phyloP scores from a whole-genome alignment of 2,888 invertebrate genomes.

The Brachyopa scutellaris region DNA sequence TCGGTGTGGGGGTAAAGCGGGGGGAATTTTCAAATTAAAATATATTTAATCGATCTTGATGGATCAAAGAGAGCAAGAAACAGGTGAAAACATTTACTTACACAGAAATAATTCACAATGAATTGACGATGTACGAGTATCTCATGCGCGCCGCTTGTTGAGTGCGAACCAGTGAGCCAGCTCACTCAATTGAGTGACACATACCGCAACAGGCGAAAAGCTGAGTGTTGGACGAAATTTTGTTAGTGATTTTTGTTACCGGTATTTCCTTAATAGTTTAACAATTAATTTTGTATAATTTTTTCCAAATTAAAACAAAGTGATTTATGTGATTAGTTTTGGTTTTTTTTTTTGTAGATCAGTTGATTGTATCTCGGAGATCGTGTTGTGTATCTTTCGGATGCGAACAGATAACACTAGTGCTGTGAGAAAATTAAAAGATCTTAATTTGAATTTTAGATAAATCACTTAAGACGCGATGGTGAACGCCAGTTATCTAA shows the following conservation, averaged over 20 bases:
- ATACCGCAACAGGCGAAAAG: constrained; percentile 13
- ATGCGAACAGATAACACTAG: constrained; percentile 40
- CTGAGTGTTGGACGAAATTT: background rate
- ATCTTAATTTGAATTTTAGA: constrained; percentile 32
- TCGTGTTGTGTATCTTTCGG: constrained; percentile 12
- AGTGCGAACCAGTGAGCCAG: constrained; percentile 5
- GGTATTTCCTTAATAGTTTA: background rate
- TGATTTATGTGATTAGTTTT: constrained; percentile 6
- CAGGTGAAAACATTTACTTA: constrained; percentile 60
- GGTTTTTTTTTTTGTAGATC: constrained; percentile 6
- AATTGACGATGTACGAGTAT: constrained; percentile 23
- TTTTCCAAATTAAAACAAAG: background rate
- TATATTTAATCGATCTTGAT: constrained; percentile 56
- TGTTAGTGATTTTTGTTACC: background rate
- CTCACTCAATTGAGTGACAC: constrained; percentile 58
- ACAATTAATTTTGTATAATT: background rate
- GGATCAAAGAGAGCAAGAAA: constrained; percentile 69
- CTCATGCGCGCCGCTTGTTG: constrained; percentile 8
- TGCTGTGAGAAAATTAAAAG: background rate
- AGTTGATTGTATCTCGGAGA: too few relatives aligned
- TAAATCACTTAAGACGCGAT: constrained; percentile 2
- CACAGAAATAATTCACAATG: constrained; percentile 58
- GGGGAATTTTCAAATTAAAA: constrained; percentile 44
- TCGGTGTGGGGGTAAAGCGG: background rate
- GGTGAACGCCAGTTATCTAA: constrained; percentile 30